phyloP scores from a whole-genome alignment of 2,888 invertebrate genomes.

The Lepidochrysops patricia region DNA sequence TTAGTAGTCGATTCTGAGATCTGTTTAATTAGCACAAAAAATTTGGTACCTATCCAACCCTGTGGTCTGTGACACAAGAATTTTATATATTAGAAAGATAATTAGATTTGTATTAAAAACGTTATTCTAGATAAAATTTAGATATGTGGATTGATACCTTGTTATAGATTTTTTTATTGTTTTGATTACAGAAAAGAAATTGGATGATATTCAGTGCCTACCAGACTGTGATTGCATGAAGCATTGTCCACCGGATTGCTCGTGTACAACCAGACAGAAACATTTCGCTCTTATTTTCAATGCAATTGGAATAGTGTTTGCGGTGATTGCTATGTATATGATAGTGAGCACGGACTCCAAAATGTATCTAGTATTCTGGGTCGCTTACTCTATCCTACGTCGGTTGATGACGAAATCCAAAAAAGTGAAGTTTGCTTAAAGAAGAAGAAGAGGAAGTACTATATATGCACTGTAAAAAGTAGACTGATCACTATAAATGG shows the following conservation, averaged over 20 bases:
- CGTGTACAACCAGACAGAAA: constrained; percentile 31
- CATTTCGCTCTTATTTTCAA: constrained; percentile 37
- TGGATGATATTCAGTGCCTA: constrained; percentile 27
- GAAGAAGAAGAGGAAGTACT: not conserved
- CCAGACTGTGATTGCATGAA: constrained; percentile 28
- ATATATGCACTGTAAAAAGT: not conserved
- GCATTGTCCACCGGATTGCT: constrained; percentile 38
- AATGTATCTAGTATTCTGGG: constrained; percentile 57
- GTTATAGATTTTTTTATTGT: not conserved
- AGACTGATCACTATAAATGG: constrained; percentile 1
- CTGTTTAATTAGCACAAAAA: too few relatives aligned
- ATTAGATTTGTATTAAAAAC: too few relatives aligned
- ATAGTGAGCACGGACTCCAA: constrained; percentile 54
- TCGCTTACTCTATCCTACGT: constrained; percentile 52
- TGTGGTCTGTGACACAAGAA: too few relatives aligned
- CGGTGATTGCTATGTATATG: constrained; percentile 51
- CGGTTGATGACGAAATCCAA: constrained; percentile 43
- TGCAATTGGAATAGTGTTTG: constrained; percentile 46
- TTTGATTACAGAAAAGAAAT: constrained; percentile 35
- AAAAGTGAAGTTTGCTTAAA: constrained; percentile 34
- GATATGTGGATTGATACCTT: constrained; percentile 1
- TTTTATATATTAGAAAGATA: too few relatives aligned
- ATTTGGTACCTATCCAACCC: too few relatives aligned
- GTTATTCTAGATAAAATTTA: too few relatives aligned
- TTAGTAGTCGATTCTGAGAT: too few relatives aligned